Conservation (phyloP, 2,113 vertebrate species). For the Sinocyclocheilus anophthalmus region DNA sequence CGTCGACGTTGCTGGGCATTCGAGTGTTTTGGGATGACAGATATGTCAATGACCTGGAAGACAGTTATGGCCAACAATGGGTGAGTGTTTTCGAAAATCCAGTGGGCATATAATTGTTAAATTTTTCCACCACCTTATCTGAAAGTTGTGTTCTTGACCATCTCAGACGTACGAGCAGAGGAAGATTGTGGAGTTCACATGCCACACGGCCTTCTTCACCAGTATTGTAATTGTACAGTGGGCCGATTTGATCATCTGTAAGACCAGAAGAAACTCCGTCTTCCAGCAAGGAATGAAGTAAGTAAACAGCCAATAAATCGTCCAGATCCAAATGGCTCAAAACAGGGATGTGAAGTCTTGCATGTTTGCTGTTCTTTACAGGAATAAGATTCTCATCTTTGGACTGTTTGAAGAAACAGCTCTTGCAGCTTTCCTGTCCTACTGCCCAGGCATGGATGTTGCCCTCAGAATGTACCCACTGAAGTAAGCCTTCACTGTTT, state of each 20-base stretch:
- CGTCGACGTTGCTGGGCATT: conserved; percentile 84
- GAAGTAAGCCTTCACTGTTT: conserved; percentile 68
- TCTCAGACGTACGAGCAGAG: conserved; percentile 91
- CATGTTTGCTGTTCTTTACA: conserved; percentile 51
- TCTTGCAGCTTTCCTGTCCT: conserved; percentile 81
- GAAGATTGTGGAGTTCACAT: conserved; percentile 95
- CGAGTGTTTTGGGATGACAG: conserved; percentile 91
- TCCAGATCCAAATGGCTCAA: neutral
- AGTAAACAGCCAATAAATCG: conserved; percentile 49
- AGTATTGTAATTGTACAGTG: conserved; percentile 94
- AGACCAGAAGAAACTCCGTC: conserved; percentile 91
- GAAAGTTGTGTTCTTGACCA: neutral
- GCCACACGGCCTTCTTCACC: conserved; percentile 91
- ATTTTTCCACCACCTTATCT: neutral
- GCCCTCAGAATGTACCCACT: conserved; percentile 83
- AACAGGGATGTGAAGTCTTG: neutral
- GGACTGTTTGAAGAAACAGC: conserved; percentile 82
- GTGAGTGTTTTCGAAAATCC: conserved; percentile 68
- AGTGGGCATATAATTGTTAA: too few species aligned
- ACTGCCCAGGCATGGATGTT: conserved; percentile 82
- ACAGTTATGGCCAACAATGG: conserved; percentile 92
- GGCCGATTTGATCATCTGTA: conserved; percentile 94
- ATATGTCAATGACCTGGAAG: conserved; percentile 85
- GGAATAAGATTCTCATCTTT: conserved; percentile 84
- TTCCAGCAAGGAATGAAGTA: conserved; percentile 97